Conservation (phyloP, 2,888 invertebrate genomes). For the Lordiphosa andalusiaca region DNA sequence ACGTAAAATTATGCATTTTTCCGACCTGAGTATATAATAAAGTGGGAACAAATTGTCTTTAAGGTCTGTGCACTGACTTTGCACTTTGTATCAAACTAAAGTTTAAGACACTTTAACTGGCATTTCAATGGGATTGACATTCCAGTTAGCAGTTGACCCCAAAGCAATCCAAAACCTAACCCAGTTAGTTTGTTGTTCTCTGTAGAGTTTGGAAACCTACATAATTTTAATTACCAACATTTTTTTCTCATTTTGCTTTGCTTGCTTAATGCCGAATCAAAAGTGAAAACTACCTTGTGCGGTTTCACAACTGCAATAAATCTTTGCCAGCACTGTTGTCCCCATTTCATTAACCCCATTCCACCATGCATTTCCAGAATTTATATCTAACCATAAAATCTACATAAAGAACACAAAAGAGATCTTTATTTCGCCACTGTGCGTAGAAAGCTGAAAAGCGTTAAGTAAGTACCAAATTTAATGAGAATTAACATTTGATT, state of each 20-base stretch:
- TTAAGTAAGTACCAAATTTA: conserved; percentile 5
- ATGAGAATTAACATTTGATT: conserved; percentile 7
- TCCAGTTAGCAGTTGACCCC: not conserved
- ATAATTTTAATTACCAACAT: conserved; percentile 39
- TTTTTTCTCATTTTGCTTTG: conserved; percentile 18
- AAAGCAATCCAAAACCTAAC: conserved; percentile 10
- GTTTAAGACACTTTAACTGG: conserved; percentile 4
- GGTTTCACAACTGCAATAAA: conserved; percentile 65
- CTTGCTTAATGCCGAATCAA: conserved; percentile 29
- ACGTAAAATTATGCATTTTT: conserved; percentile 44
- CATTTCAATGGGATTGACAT: not conserved
- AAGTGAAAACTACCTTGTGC: conserved; percentile 56
- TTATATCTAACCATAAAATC: conserved; percentile 49
- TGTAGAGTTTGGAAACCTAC: conserved; percentile 30
- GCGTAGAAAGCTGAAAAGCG: conserved; percentile 47
- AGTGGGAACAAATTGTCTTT: conserved; percentile 4
- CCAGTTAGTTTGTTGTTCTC: conserved; percentile 25
- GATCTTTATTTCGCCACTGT: conserved; percentile 34
- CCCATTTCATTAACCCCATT: conserved; percentile 66
- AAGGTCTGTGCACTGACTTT: conserved; percentile 14
- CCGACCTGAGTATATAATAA: conserved; percentile 20
- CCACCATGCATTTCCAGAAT: conserved; percentile 43
- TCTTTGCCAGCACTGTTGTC: conserved; percentile 44
- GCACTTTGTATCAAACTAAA: conserved; percentile 43
- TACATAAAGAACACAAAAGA: conserved; percentile 22